Evolutionary conservation across 2,113 vertebrate species (phyloP).

Genomic region (Bufo bufo): DNA sequence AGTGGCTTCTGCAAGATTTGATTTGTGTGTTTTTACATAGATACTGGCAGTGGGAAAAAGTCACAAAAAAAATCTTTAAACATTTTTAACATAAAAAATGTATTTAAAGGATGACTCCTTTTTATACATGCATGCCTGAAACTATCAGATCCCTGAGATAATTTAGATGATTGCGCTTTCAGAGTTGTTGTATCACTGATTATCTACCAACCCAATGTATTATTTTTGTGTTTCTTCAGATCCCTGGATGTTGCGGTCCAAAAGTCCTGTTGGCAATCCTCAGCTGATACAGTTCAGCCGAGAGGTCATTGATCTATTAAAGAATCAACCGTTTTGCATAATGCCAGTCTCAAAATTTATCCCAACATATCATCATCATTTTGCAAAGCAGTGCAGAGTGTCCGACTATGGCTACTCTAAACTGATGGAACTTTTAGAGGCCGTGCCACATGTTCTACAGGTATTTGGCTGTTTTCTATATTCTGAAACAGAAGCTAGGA

Average conservation of each 20-base stretch:
- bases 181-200: no score
- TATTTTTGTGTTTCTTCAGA: slow-evolving; percentile 71
- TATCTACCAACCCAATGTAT: no score
- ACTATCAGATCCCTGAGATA: no score
- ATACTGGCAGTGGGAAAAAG: no score
- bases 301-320: slow-evolving; percentile 93
- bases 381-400: slow-evolving; percentile 95
- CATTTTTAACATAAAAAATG: no score
- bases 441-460: slow-evolving; percentile 94
- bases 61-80: no score
- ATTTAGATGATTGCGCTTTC: no score
- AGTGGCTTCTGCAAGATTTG: no score
- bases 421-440: slow-evolving; percentile 91
- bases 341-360: slow-evolving; percentile 93
- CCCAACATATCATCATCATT: slow-evolving; percentile 95
- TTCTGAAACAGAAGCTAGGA: no score
- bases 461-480: slow-evolving; percentile 65
- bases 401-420: slow-evolving; percentile 96
- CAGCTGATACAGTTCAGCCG: slow-evolving; percentile 97
- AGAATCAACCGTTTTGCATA: slow-evolving; percentile 85
- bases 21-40: no score
- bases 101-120: no score
- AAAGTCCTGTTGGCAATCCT: slow-evolving; percentile 94
- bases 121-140: no score
- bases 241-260: slow-evolving; percentile 91